Conservation (phyloP, 2,888 invertebrate species). For the Mesorhabditis sp. region DNA sequence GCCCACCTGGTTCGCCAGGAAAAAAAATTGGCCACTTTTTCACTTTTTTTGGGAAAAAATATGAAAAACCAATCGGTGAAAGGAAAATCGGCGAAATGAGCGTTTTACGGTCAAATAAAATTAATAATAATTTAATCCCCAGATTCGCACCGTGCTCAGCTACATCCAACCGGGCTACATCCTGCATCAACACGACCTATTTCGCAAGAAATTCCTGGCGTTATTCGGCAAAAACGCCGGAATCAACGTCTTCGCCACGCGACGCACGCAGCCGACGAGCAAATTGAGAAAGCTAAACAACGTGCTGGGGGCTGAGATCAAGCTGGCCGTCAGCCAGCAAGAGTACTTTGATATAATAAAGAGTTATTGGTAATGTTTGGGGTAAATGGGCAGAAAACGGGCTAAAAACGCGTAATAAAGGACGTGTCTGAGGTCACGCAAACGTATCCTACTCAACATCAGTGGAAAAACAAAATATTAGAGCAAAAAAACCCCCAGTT, state of each 20-base stretch:
- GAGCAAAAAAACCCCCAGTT: no score
- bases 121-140: neutral
- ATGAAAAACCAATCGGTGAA: no score
- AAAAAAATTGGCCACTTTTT: no score
- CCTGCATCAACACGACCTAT: neutral
- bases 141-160: neutral
- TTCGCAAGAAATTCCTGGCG: neutral
- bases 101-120: no score
- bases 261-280: neutral
- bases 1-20: no score
- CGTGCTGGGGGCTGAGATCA: neutral
- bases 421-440: no score
- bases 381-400: no score
- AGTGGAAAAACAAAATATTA: no score
- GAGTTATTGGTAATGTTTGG: neutral
- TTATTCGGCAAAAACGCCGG: neutral
- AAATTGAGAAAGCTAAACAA: constrained; percentile 2
- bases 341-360: constrained; percentile 5
- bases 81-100: no score
- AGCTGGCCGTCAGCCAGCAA: constrained; percentile 1
- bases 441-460: no score
- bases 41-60: no score
- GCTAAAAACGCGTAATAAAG: no score
- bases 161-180: neutral
- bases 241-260: neutral